These are phyloP conservation scores for Ceratina australensis DNA, from an alignment of 1,140 invertebrate species.

Conservation along the genomic window DNA sequence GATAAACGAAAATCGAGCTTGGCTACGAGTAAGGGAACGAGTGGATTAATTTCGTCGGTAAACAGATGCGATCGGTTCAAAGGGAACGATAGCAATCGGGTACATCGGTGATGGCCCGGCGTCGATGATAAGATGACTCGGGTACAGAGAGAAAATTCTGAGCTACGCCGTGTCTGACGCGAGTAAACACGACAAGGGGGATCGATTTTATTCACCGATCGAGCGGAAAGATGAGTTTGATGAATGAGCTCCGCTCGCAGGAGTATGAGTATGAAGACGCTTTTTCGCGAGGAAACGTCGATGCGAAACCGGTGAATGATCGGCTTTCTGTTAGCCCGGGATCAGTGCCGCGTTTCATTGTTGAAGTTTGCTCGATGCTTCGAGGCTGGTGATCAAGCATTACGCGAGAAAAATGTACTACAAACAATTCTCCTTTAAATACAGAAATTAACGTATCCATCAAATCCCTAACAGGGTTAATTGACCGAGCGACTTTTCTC, in stretches of 20 bases:
- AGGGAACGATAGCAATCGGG: too few relatives aligned
- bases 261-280: background rate
- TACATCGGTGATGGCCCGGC: background rate
- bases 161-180: background rate
- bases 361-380: background rate
- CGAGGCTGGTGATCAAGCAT: background rate
- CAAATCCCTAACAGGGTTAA: too few relatives aligned
- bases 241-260: conserved; percentile 6
- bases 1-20: too few relatives aligned
- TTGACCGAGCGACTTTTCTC: too few relatives aligned
- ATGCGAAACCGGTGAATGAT: too few relatives aligned
- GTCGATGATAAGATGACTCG: conserved; percentile 11
- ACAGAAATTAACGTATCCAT: too few relatives aligned
- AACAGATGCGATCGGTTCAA: too few relatives aligned
- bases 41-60: too few relatives aligned
- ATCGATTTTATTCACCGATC: conserved; percentile 19
- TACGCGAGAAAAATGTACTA: background rate
- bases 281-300: background rate
- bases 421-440: background rate
- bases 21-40: too few relatives aligned
- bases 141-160: background rate
- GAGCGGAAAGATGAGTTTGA: conserved; percentile 13
- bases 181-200: conserved; percentile 6
- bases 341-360: background rate
- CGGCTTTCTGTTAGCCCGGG: too few relatives aligned